Percentiles rank a stretch among this genome's conserved stretches.
These are phyloP conservation scores for Diaprepes abbreviatus DNA, from an alignment of 2,888 invertebrate species.

Conservation along the genomic window DNA sequence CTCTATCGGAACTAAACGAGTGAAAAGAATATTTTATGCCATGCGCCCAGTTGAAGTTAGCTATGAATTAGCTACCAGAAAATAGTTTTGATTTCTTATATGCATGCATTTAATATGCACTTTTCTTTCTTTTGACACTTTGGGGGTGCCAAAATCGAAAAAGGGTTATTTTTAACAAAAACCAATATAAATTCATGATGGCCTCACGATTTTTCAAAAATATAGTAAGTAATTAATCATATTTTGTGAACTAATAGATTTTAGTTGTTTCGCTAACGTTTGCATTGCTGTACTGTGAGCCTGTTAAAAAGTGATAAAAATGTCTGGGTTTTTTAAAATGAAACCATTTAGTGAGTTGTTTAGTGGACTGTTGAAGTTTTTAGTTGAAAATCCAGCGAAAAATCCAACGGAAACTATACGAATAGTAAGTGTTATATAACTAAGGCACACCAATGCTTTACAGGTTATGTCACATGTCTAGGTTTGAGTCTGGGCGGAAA, in stretches of 20 bases:
- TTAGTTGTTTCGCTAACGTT: slow-evolving; percentile 11
- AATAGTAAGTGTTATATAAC: slow-evolving; percentile 60
- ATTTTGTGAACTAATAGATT: slow-evolving; percentile 1
- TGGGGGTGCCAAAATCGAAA: slow-evolving; percentile 30
- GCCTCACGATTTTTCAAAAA: slow-evolving; percentile 59
- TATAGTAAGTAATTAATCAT: slow-evolving; percentile 56
- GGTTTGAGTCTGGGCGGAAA: not conserved
- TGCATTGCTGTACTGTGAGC: not conserved
- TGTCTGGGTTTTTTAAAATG: slow-evolving; percentile 50
- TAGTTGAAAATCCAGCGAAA: slow-evolving; percentile 46
- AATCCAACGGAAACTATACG: slow-evolving; percentile 44
- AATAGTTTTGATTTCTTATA: slow-evolving; percentile 1
- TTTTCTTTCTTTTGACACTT: not conserved
- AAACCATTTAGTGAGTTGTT: slow-evolving; percentile 46
- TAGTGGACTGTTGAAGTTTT: slow-evolving; percentile 44
- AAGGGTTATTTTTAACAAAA: slow-evolving; percentile 38
- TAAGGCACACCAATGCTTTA: slow-evolving; percentile 36
- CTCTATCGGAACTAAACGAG: too few species aligned
- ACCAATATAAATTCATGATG: slow-evolving; percentile 49
- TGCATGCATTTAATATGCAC: not conserved
- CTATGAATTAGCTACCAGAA: not conserved
- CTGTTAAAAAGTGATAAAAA: slow-evolving; percentile 37
- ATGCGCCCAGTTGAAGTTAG: not conserved
- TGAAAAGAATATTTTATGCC: too few species aligned
- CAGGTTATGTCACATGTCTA: slow-evolving; percentile 57